These are phyloP conservation scores for Bombus vancouverensis DNA, from an alignment of 1,140 invertebrate genomes.

Conservation along the genomic window DNA sequence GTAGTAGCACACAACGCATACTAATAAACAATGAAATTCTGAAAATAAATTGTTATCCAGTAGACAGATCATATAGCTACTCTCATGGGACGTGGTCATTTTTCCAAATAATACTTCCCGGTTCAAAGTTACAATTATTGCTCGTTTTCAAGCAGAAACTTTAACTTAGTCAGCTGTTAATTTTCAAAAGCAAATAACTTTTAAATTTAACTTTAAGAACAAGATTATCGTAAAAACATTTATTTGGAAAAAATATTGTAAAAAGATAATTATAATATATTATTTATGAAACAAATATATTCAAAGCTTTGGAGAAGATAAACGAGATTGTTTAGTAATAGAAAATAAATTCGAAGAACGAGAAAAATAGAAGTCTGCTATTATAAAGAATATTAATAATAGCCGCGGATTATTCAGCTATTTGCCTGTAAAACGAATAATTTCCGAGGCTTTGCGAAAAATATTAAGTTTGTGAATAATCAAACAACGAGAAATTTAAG, in stretches of 20 bases:
- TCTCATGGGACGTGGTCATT: neutral
- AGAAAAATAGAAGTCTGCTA: too few relatives aligned
- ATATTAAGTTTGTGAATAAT: neutral
- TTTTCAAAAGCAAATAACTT: neutral
- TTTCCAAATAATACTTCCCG: neutral
- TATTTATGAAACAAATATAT: too few relatives aligned
- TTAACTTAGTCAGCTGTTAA: neutral
- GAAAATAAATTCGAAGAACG: too few relatives aligned
- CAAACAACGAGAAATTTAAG: neutral
- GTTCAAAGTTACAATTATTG: too few relatives aligned
- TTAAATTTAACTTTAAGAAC: neutral
- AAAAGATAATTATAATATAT: too few relatives aligned
- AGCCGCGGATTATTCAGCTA: too few relatives aligned
- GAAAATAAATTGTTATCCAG: neutral
- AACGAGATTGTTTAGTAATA: too few relatives aligned
- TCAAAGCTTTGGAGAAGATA: too few relatives aligned
- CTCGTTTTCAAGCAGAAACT: neutral
- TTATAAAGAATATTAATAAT: too few relatives aligned
- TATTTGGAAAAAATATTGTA: too few relatives aligned
- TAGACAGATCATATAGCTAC: neutral
- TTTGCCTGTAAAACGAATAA: too few relatives aligned
- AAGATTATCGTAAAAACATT: neutral
- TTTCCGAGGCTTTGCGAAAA: too few relatives aligned
- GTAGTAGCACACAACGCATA: neutral
- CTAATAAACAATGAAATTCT: slow-evolving; percentile 1